Evolutionary conservation across 2,888 invertebrate genomes (phyloP), one percentile per base, ranked within the genome.

Genomic region (Orchesella flavescens): DNA sequence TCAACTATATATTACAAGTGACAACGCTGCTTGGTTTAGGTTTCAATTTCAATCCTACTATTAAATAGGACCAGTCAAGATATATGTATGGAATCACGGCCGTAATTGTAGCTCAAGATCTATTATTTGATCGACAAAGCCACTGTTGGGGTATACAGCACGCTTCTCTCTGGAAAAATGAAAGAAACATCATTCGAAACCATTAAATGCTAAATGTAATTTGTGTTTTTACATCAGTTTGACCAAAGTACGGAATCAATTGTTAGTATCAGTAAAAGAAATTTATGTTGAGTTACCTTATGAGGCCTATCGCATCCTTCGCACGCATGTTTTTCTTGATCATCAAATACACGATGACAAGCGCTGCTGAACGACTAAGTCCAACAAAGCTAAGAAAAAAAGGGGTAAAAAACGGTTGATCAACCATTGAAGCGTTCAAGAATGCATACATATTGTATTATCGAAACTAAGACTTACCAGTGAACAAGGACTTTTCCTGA

Each of bases 91-190:
- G n/a, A 4, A 77, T 83, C 59, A 72, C n/a, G 77, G 77, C 1
- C 83, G 66, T 23, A 83, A 43, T 65, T 79, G 83, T 0, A 73
- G 13, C 24, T 85, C 85, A 44, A 85, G 43, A n/a, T 85, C 83
- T 61, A 83, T 80, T 7, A 85, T 43, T 74, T 85, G 85, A 24
- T 79, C 75, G 21, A 85, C 59, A 59, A 85, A 85, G 2, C 85
- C 85, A 59, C 68, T 73, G 49, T 85, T 85, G 12, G 85, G 85
- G 57, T 69, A 83, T n/a, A 85, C 80, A 66, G 83, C 83, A 46
- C 85, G 83, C 65, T 83, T 85, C 63, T 79, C 76, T 73, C 85
- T 85, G 43, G 44, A 43, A n/a, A 59, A 17, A 75, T 19, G 46
- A 61, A 19, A 3, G 46, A 49, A n/a, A 44, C 17, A 21, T 23